Conservation (phyloP, 2,113 vertebrate genomes). For the Neodontobutis hainanensis region DNA sequence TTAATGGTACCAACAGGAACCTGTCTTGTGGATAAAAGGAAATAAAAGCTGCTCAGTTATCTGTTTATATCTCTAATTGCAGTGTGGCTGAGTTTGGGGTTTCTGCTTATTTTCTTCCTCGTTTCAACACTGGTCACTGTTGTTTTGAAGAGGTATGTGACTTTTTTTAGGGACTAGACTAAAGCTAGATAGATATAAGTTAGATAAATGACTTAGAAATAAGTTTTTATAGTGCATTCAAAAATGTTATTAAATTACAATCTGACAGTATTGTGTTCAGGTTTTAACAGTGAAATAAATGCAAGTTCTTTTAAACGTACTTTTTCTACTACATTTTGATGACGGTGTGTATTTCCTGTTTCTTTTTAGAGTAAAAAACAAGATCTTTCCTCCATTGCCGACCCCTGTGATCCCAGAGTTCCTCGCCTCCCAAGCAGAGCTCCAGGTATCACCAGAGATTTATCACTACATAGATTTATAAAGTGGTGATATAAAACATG, state of each 20-base stretch:
- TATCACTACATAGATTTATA: neutral
- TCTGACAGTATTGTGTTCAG: too few species aligned
- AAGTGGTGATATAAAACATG: too few species aligned
- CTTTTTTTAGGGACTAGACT: too few species aligned
- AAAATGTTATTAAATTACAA: too few species aligned
- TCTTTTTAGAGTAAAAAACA: constrained; percentile 56
- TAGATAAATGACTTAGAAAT: neutral
- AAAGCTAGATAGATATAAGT: too few species aligned
- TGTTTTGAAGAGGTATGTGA: constrained; percentile 62
- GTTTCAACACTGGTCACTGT: constrained; percentile 40
- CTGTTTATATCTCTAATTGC: neutral
- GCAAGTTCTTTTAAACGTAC: neutral
- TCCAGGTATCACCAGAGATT: constrained; percentile 39
- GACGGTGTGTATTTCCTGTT: neutral
- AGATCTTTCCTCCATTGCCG: constrained; percentile 64
- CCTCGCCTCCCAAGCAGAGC: neutral
- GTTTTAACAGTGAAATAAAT: neutral
- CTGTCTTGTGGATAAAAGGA: too few species aligned
- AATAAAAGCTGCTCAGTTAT: too few species aligned
- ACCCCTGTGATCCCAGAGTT: constrained; percentile 62
- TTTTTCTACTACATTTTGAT: neutral
- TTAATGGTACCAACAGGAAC: constrained; percentile 40
- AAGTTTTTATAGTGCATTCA: neutral
- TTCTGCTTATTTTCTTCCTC: constrained; percentile 50
- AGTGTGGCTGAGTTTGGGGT: constrained; percentile 54